Conservation (phyloP, 2,888 invertebrate genomes). For the Tetranychus piercei region DNA sequence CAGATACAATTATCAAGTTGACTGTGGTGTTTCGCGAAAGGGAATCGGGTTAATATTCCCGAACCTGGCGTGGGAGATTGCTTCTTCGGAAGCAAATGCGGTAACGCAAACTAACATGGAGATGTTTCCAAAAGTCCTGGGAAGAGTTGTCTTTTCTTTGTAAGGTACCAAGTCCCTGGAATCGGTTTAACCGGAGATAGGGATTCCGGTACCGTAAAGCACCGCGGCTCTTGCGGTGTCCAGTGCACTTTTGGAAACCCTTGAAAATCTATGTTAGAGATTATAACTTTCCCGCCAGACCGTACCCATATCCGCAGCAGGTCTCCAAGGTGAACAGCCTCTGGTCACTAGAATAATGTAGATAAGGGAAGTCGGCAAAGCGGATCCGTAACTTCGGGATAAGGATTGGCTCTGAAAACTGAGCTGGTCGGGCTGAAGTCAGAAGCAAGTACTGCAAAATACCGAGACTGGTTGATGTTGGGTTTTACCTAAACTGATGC, state of each 20-base stretch:
- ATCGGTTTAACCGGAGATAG: slow-evolving; percentile 35
- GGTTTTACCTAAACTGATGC: too few relatives aligned
- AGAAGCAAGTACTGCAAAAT: too few relatives aligned
- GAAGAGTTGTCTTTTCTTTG: slow-evolving; percentile 37
- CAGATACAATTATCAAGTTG: too few relatives aligned
- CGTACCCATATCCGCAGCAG: slow-evolving; percentile 48
- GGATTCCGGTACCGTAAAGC: slow-evolving; percentile 33
- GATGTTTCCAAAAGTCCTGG: slow-evolving; percentile 32
- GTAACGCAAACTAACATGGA: slow-evolving; percentile 33
- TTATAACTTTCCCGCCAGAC: slow-evolving; percentile 24
- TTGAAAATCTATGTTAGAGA: slow-evolving; percentile 34
- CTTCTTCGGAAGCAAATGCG: slow-evolving; percentile 25
- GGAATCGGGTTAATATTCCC: slow-evolving; percentile 32
- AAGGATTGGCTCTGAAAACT: slow-evolving; percentile 23
- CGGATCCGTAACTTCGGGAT: slow-evolving; percentile 23
- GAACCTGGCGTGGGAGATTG: slow-evolving; percentile 31
- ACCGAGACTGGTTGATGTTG: not conserved
- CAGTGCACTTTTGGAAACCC: slow-evolving; percentile 28
- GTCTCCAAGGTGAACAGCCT: slow-evolving; percentile 46
- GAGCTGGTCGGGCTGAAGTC: slow-evolving; percentile 15
- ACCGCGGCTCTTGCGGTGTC: slow-evolving; percentile 33
- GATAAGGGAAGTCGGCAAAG: slow-evolving; percentile 24
- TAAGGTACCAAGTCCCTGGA: slow-evolving; percentile 34
- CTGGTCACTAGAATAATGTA: slow-evolving; percentile 23
- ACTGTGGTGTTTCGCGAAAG: slow-evolving; percentile 26